A percentile compares a stretch with the other conserved stretches of the same genome.
Evolutionary conservation across 2,888 invertebrate species (phyloP).

Genomic region (Rhagophthalmus giganteus): DNA sequence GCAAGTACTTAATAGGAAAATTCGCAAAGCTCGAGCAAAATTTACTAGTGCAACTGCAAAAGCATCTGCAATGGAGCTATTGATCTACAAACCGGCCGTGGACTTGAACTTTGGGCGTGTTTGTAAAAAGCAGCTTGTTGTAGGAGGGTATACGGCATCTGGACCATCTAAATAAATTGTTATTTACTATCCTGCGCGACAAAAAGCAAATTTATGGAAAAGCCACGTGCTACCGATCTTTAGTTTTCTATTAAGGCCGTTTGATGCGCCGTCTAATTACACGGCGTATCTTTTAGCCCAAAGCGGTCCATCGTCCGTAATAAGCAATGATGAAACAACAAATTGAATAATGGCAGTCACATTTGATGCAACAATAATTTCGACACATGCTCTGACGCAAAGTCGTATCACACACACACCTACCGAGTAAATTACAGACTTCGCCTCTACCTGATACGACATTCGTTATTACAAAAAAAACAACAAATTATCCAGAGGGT

Average conservation of each 20-base stretch:
- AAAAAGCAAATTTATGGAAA: conserved; percentile 15
- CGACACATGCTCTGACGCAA: conserved; percentile 34
- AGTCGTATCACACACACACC: conserved; percentile 31
- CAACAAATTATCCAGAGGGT: no score
- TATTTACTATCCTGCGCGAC: conserved; percentile 14
- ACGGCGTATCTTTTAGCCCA: conserved; percentile 2
- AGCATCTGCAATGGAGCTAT: conserved; percentile 39
- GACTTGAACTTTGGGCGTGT: conserved; percentile 35
- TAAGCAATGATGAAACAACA: conserved; percentile 34
- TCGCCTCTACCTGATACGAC: no score
- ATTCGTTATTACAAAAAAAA: no score
- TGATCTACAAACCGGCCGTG: conserved; percentile 35
- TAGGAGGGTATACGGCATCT: conserved; percentile 42
- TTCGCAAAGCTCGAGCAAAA: conserved; percentile 14
- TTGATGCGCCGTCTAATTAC: conserved; percentile 6
- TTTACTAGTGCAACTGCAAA: conserved; percentile 31
- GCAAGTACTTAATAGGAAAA: conserved; percentile 9
- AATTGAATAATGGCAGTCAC: conserved; percentile 45
- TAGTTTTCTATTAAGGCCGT: no score
- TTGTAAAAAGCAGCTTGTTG: conserved; percentile 37
- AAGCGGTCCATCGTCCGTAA: conserved; percentile 34
- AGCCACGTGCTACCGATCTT: no score
- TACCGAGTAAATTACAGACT: conserved; percentile 25
- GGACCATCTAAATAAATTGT: conserved; percentile 32
- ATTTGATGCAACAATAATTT: conserved; percentile 39